Percentiles rank a stretch among this genome's conserved stretches.
These are phyloP conservation scores for Penaeus indicus DNA, from an alignment of 1,140 invertebrate species.

Conservation along the genomic window DNA sequence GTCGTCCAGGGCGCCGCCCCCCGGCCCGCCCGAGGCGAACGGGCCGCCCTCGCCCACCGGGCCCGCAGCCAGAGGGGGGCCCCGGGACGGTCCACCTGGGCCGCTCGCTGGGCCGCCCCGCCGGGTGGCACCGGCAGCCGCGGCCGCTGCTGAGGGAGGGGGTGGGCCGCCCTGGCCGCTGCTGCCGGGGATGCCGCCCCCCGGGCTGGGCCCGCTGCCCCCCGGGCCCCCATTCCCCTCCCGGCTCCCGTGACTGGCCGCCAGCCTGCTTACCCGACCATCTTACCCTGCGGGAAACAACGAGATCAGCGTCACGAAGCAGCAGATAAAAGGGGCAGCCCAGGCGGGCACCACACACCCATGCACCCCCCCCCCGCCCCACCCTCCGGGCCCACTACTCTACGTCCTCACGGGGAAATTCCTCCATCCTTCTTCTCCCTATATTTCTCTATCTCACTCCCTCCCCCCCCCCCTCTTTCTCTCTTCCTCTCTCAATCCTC, in stretches of 20 bases:
- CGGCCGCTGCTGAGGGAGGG: constrained; percentile 46
- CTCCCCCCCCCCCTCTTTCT: too few relatives aligned
- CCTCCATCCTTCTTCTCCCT: too few relatives aligned
- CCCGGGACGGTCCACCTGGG: background rate
- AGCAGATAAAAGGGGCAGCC: background rate
- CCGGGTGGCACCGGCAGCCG: constrained; percentile 31
- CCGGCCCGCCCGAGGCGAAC: background rate
- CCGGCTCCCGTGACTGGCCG: constrained; percentile 63
- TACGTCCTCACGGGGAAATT: too few relatives aligned
- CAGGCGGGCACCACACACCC: background rate
- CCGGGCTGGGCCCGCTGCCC: constrained; percentile 47
- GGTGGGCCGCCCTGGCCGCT: constrained; percentile 41
- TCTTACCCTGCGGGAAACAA: constrained; percentile 44
- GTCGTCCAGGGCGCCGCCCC: constrained; percentile 51
- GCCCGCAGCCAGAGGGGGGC: background rate
- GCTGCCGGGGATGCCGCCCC: constrained; percentile 59
- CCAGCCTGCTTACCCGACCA: constrained; percentile 62
- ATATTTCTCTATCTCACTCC: too few relatives aligned
- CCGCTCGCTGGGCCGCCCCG: constrained; percentile 39
- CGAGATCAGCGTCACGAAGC: background rate
- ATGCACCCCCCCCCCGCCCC: background rate
- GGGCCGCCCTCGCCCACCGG: constrained; percentile 4
- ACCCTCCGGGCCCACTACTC: too few relatives aligned
- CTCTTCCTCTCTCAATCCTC: too few relatives aligned
- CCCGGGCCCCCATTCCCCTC: constrained; percentile 58